These are phyloP conservation scores for Napeogenes inachia DNA, from an alignment of 2,888 invertebrate species.

Conservation along the genomic window DNA sequence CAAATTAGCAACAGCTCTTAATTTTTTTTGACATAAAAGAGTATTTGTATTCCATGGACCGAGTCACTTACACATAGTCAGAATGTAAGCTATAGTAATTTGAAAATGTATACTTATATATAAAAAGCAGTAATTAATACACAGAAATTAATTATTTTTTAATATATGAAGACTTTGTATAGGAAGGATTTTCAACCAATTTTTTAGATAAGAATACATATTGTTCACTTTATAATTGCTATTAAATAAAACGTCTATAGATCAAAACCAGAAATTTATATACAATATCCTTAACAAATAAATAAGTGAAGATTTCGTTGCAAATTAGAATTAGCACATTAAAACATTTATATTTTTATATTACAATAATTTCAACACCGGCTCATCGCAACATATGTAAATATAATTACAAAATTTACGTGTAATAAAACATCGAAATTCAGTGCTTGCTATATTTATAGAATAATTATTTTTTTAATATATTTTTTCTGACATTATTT, in stretches of 20 bases:
- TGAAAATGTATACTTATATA: no score
- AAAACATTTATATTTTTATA: slow-evolving; percentile 33
- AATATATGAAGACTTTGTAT: no score
- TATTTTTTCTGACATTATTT: slow-evolving; percentile 35
- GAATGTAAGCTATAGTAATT: no score
- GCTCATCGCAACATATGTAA: slow-evolving; percentile 57
- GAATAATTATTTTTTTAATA: slow-evolving; percentile 43
- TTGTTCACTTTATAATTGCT: neutral
- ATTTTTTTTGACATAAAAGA: no score
- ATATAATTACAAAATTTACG: slow-evolving; percentile 65
- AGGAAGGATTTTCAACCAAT: no score
- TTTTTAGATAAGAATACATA: no score
- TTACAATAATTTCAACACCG: slow-evolving; percentile 39
- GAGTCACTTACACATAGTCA: no score
- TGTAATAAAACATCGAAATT: slow-evolving; percentile 73
- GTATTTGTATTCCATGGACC: no score
- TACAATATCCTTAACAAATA: slow-evolving; percentile 5
- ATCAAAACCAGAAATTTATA: neutral
- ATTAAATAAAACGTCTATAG: neutral
- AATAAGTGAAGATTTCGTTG: slow-evolving; percentile 40
- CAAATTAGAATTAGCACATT: slow-evolving; percentile 33
- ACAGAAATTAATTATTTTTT: no score
- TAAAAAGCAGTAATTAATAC: no score
- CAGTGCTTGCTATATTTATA: slow-evolving; percentile 69
- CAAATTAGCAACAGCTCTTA: no score